Percentiles rank a stretch among this genome's conserved stretches.
phyloP scores from a whole-genome alignment of 1,140 invertebrate genomes.

The Parapsyche elsis region DNA sequence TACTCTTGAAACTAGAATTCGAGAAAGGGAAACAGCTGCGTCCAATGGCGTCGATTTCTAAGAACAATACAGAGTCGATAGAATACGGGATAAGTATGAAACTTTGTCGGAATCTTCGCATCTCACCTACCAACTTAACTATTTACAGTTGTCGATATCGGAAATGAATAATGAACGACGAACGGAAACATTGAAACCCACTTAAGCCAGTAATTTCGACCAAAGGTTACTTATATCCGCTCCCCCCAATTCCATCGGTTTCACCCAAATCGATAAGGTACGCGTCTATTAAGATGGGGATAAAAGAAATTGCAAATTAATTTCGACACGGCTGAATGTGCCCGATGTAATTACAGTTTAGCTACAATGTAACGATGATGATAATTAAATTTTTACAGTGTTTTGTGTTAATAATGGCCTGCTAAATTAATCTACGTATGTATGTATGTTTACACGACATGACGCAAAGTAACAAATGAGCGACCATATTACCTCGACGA shows the following conservation, averaged over 20 bases:
- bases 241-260: neutral
- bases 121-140: no score
- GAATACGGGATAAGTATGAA: constrained; percentile 14
- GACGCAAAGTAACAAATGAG: constrained; percentile 8
- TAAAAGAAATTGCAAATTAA: no score
- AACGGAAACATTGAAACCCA: constrained; percentile 16
- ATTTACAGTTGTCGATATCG: neutral
- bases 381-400: neutral
- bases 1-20: no score
- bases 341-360: no score
- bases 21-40: constrained; percentile 14
- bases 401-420: neutral
- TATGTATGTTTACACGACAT: neutral
- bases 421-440: neutral
- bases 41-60: constrained; percentile 13
- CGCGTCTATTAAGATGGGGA: neutral
- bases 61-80: constrained; percentile 12
- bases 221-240: neutral
- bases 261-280: neutral
- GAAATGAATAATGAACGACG: constrained; percentile 23
- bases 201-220: neutral
- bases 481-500: neutral
- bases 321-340: no score
- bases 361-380: no score
- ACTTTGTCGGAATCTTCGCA: constrained; percentile 1